Evolutionary conservation across 2,888 invertebrate species (phyloP).

Genomic region (Dichetophora obliterata): DNA sequence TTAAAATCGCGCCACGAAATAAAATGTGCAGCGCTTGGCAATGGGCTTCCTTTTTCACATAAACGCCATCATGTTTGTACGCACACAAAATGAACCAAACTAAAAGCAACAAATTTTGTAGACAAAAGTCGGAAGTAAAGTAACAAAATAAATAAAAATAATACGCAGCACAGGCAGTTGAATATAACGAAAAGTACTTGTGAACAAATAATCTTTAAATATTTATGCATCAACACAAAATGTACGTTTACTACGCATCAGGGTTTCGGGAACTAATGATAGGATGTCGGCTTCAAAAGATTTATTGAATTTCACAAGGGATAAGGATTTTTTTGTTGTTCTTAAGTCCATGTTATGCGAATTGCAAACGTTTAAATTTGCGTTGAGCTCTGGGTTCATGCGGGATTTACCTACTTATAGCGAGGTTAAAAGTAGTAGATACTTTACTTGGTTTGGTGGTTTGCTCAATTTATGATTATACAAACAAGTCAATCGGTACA

Average conservation of each 20-base stretch:
- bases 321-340: background rate
- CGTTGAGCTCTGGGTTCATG: background rate
- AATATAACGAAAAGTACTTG: constrained; percentile 17
- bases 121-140: background rate
- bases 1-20: constrained; percentile 21
- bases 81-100: too few relatives aligned
- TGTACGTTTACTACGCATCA: background rate
- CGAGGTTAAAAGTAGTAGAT: too few relatives aligned
- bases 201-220: constrained; percentile 29
- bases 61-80: too few relatives aligned
- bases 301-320: constrained; percentile 2
- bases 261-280: background rate
- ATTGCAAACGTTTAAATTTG: background rate
- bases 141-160: background rate
- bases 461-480: too few relatives aligned
- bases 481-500: too few relatives aligned
- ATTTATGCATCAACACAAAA: constrained; percentile 17
- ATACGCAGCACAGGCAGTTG: background rate
- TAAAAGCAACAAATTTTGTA: background rate
- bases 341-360: background rate
- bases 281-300: background rate
- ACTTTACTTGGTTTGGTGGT: too few relatives aligned
- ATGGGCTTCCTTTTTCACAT: background rate
- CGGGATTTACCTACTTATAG: too few relatives aligned
- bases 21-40: background rate